Evolutionary conservation across 2,888 invertebrate genomes (phyloP), one percentile per base, ranked within the genome.

Genomic region (Rotaria magnacalcarata): DNA sequence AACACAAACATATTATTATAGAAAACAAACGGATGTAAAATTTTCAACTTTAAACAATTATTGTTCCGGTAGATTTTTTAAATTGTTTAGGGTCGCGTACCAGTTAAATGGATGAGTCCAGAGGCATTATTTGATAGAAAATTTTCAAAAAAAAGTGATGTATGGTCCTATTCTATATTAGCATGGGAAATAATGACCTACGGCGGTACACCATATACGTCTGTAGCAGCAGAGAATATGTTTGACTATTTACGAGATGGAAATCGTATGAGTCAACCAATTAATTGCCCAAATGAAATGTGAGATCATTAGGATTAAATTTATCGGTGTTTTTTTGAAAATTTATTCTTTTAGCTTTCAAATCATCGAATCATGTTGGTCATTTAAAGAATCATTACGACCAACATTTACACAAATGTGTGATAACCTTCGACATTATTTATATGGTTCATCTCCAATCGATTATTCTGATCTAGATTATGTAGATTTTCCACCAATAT

Each of bases 51-150:
- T 14, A 0, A 52, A 52, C 14, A 16, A 52, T 11, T 34, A 10
- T 41, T 27, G 21, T 80, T 10, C 7, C 41, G 5, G 10, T 21
- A 14, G 14, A 50, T 80, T 27, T 52, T 52, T 52, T 50, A 14
- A 50, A 50, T 4, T 84, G 0, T 84, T 27, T 34, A 84, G 84
- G 84, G 84, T 24, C 84, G 85, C 21, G 80, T 87, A 34, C 87
- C 87, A 47, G 85, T 87, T 16, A 87, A 87, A 67, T 87, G 87
- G 87, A 87, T 87, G 87, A 84, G 85, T 34, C 87, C 87, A 50
- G 87, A 87, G n/a, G 84, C 85, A 21, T 58, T 87, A 27, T 84
- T 85, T 4, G 87, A 87, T 43, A n/a, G 85, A 60, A 85, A 85
- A 85, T 47, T 67, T 11, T 87, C 80, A 14, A 80, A 34, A 52